Conservation (phyloP, 2,797 vertebrate species). For the Sebastes vulpes region DNA sequence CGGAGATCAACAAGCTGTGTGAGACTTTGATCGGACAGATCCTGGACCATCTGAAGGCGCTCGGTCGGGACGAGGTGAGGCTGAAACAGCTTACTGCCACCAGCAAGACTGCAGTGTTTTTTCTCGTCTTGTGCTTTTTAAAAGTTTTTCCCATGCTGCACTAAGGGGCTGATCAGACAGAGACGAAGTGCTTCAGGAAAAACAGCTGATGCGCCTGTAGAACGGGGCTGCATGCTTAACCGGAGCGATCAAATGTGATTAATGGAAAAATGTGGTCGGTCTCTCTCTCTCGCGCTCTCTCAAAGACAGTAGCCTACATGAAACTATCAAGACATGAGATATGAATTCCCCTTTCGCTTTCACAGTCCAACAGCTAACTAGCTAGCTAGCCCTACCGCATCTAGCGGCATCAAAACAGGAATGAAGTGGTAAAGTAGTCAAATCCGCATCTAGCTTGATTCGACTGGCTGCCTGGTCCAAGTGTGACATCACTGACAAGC, state of each 20-base stretch:
- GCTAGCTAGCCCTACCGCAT: accelerated
- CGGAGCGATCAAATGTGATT: not conserved
- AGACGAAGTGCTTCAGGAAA: accelerated
- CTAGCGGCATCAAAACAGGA: no score
- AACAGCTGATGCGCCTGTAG: not conserved
- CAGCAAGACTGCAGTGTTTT: not conserved
- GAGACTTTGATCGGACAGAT: constrained; percentile 95
- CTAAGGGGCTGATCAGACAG: no score
- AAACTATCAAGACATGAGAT: no score
- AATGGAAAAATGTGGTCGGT: accelerated
- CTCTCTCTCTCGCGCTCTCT: not conserved
- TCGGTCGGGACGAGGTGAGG: constrained; percentile 93
- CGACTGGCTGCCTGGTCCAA: no score
- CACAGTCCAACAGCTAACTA: no score
- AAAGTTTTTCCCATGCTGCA: not conserved
- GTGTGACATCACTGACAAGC: no score
- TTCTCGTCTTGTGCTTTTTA: no score
- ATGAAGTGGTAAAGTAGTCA: no score
- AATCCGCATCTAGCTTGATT: no score
- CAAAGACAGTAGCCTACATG: no score
- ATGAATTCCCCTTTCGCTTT: no score
- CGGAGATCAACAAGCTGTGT: constrained; percentile 94
- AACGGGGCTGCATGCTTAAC: not conserved
- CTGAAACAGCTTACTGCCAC: not conserved
- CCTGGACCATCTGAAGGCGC: constrained; percentile 93